These are phyloP conservation scores for Lichenostomus cassidix DNA, from an alignment of 2,113 vertebrate species.

Conservation along the genomic window DNA sequence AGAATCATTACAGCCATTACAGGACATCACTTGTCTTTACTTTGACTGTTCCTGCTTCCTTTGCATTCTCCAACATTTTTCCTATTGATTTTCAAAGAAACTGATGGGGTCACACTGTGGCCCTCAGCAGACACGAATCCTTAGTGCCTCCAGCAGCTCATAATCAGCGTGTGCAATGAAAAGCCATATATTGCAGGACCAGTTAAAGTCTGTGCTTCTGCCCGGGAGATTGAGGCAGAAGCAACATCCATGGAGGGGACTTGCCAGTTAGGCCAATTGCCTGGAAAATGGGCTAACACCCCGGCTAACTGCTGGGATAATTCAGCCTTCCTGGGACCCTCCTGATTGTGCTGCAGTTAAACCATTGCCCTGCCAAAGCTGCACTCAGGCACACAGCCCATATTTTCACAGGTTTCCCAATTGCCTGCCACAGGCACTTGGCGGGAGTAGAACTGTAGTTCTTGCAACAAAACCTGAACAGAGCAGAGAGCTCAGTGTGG, in stretches of 20 bases:
- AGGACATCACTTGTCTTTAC: conserved; percentile 55
- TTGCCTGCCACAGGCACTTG: background rate
- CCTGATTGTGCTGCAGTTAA: background rate
- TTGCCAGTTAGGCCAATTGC: background rate
- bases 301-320: background rate
- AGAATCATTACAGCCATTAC: conserved; percentile 59
- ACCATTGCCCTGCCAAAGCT: background rate
- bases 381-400: background rate
- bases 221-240: background rate
- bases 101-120: conserved; percentile 13
- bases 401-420: background rate
- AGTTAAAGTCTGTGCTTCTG: background rate
- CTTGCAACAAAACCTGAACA: background rate
- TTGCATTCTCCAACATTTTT: conserved; percentile 34
- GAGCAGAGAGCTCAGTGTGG: fast-evolving
- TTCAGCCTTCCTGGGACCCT: background rate
- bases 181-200: background rate
- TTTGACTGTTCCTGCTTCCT: conserved; percentile 38
- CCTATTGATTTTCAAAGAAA: conserved; percentile 53
- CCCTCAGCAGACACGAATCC: background rate
- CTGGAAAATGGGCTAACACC: background rate
- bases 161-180: background rate
- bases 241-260: background rate
- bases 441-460: background rate
- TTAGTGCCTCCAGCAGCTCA: background rate